Percentiles rank a stretch among this genome's conserved stretches.
phyloP scores from a whole-genome alignment of 2,113 vertebrate species.

The Sardina pilchardus region DNA sequence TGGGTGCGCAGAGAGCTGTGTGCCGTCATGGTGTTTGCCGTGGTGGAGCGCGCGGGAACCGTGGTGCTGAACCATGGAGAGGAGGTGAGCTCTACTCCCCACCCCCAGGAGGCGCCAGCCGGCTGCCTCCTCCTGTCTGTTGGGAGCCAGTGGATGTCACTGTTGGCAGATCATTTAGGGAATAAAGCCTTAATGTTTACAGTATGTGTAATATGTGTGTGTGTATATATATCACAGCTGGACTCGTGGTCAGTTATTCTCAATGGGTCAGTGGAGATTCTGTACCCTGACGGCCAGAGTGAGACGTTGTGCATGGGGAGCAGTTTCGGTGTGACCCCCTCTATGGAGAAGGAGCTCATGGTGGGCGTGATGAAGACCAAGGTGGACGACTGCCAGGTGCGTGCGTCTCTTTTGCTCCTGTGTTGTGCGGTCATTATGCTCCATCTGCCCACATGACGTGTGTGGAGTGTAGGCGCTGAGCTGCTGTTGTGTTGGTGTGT shows the following conservation, averaged over 20 bases:
- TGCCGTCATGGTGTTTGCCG: constrained; percentile 97
- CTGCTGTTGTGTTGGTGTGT: neutral
- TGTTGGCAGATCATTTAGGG: too few species aligned
- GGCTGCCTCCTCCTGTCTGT: too few species aligned
- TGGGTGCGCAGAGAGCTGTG: constrained; percentile 95
- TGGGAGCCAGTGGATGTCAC: too few species aligned
- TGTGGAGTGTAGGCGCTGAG: neutral
- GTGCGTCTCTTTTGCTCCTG: neutral
- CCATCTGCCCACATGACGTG: neutral
- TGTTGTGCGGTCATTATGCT: neutral
- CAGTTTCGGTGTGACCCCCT: constrained; percentile 96
- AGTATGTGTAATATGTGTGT: neutral
- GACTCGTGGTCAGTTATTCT: constrained; percentile 99
- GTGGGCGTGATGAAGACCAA: constrained; percentile 98
- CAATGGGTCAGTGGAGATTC: constrained; percentile 97
- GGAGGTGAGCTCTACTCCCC: constrained; percentile 76
- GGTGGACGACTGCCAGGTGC: constrained; percentile 98
- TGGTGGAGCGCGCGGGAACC: constrained; percentile 95
- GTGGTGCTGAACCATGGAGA: constrained; percentile 94
- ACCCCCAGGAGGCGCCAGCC: too few species aligned
- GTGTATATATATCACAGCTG: constrained; percentile 72
- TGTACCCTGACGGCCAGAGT: constrained; percentile 85
- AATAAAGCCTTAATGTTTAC: too few species aligned
- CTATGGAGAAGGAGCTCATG: constrained; percentile 97
- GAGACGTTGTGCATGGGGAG: constrained; percentile 97